Evolutionary conservation across 2,797 vertebrate genomes (phyloP).

Genomic region (Miopithecus talapoin): DNA sequence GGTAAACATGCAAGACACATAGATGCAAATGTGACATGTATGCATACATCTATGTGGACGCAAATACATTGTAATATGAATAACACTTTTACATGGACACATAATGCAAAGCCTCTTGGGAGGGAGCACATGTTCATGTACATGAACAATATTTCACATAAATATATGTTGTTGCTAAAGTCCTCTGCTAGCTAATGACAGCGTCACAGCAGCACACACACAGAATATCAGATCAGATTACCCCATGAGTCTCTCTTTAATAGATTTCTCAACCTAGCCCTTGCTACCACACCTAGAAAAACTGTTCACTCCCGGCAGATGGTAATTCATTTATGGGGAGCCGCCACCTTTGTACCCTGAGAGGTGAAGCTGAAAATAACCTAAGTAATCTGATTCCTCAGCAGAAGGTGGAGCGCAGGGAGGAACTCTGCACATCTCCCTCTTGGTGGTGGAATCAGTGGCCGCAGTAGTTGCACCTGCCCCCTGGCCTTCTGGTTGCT

Average conservation of each 20-base stretch:
- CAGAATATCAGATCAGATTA: neutral
- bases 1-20: neutral
- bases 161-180: neutral
- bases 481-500: neutral
- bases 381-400: neutral
- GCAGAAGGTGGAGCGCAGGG: neutral
- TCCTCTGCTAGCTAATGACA: neutral
- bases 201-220: accelerated
- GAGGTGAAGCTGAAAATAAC: neutral
- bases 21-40: neutral
- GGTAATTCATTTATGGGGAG: neutral
- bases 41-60: neutral
- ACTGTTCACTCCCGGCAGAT: neutral
- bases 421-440: too few species aligned
- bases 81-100: too few species aligned
- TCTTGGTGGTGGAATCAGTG: neutral
- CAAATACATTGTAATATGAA: too few species aligned
- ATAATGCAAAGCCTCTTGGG: neutral
- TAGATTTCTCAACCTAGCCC: neutral
- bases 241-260: neutral
- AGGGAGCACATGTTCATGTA: neutral
- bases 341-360: neutral
- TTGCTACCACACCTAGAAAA: neutral
- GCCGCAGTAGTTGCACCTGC: too few species aligned
- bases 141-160: neutral